Evolutionary conservation across 2,888 invertebrate species (phyloP).

Genomic region (Lithophane leautieri): DNA sequence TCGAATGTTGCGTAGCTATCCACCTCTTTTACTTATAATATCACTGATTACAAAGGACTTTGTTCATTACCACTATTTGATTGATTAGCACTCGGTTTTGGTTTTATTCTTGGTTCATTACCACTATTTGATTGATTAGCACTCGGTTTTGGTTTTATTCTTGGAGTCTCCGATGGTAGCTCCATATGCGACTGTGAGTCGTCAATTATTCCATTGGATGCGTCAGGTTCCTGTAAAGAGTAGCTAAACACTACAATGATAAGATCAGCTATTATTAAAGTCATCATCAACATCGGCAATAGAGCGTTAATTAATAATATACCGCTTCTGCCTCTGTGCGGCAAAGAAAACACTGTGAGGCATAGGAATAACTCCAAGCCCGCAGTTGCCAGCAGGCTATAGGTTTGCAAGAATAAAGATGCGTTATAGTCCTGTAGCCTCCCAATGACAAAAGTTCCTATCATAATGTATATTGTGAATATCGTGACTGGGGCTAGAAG

Average conservation of each 20-base stretch:
- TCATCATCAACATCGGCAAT: constrained; percentile 74
- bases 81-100: neutral
- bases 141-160: neutral
- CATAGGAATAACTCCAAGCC: constrained; percentile 61
- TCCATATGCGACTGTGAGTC: neutral
- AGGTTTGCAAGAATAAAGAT: constrained; percentile 77
- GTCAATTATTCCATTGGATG: accelerated
- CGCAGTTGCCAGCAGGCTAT: constrained; percentile 72
- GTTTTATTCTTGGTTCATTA: neutral
- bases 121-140: neutral
- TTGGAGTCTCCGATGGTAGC: too few species aligned
- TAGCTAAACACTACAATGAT: neutral
- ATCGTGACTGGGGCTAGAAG: constrained; percentile 77
- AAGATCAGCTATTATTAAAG: neutral
- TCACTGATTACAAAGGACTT: neutral
- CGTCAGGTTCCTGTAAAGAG: too few species aligned
- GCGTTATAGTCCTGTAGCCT: constrained; percentile 57
- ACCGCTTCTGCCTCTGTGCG: accelerated
- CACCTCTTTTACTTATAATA: too few species aligned
- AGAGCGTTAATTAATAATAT: constrained; percentile 76
- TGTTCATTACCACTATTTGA: accelerated
- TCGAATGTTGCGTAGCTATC: accelerated
- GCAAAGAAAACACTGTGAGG: neutral
- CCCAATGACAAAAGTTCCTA: constrained; percentile 72
- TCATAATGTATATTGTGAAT: constrained; percentile 75